Base-by-base conservation (phyloP, 2,113 vertebrate genomes). In the Cnemophilus loriae region DNA sequence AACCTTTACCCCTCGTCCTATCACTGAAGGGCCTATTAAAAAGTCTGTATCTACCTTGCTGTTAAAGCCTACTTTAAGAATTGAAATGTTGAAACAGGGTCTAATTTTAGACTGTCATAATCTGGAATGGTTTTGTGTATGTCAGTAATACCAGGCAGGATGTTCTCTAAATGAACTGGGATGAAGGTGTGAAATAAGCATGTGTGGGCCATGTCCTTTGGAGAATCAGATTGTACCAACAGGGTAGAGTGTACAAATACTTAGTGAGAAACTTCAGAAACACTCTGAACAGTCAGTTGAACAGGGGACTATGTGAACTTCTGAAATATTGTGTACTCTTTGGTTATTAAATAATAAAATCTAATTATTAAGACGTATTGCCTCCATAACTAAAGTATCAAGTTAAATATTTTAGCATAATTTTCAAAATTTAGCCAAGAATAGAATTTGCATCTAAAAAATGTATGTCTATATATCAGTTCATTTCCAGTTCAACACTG, bases 391-490 rank as follows among this genome's bases (percentile, higher is more conserved):
- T 35, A 26, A 85, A 42, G 11, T 13, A 70, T 33, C 22, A 67
- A 83, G 6, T 10, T 24, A 89, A 69, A 37, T 61, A 79, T 59
- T 79, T 70, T 30, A 71, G 16, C 21, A 27, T 59, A 14, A n/a
- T 63, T 84, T 91, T 61, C 35, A 67, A 63, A 83, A 46, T 49
- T 19, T 60, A 70, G 33, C 8, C 37, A 59, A 33, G 6, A 16
- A 30, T 10, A 39, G 37, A 82, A 70, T 60, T 70, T 69, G 7
- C 10, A 52, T 68, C 17, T 46, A 17, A 64, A 65, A 86, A 56
- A 23, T 6, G 0, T 22, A 6, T 47, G 5, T 19, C 26, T 70
- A 1, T 50, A 6, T 21, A 27, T 68, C 6, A 6, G 7, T 44
- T 44, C 13, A 50, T 10, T 35, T 78, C 7, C n/a, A 35, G 20